A percentile compares a stretch with the other conserved stretches of the same genome.
Conservation (phyloP, 2,113 vertebrate species). For the Notarius lentiginosus region DNA sequence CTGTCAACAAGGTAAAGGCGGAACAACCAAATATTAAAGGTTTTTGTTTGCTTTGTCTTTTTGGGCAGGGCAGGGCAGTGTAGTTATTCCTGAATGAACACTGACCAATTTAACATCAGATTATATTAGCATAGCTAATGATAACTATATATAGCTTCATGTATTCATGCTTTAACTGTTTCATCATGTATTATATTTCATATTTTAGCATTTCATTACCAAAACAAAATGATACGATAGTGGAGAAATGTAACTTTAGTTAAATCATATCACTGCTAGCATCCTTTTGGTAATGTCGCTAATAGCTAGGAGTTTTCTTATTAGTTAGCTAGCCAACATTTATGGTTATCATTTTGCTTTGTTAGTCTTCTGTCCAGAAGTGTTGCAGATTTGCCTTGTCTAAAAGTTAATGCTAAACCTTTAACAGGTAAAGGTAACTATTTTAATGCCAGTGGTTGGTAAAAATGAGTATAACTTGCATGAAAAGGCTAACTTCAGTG, state of each 20-base stretch:
- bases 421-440: not conserved
- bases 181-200: not conserved
- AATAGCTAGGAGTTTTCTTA: not conserved
- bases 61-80: no score
- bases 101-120: not conserved
- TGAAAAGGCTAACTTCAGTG: not conserved
- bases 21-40: no score
- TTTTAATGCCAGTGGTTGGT: not conserved
- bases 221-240: not conserved
- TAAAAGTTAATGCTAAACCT: not conserved
- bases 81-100: not conserved
- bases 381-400: not conserved
- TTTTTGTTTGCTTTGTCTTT: no score
- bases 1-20: no score
- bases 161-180: not conserved
- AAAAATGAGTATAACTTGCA: not conserved
- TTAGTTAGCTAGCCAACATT: not conserved
- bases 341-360: not conserved
- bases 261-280: not conserved
- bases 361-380: not conserved
- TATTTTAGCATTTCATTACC: not conserved
- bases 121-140: not conserved
- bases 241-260: not conserved
- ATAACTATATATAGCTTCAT: not conserved
- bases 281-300: not conserved